Conservation (phyloP, 2,113 vertebrate species). For the Pygoscelis antarcticus region DNA sequence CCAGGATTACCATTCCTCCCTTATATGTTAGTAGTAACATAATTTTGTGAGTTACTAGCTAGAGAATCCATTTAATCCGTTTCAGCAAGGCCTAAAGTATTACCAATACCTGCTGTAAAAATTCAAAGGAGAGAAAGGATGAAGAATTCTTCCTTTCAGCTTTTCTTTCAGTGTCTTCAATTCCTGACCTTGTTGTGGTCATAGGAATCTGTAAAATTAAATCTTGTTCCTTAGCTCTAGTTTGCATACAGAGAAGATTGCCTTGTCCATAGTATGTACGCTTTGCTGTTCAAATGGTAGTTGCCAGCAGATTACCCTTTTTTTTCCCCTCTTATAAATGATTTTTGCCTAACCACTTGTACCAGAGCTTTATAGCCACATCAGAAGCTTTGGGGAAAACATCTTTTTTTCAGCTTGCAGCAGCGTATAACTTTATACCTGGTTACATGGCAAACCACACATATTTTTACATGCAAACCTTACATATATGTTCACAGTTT, state of each 20-base stretch:
- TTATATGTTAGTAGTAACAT: neutral
- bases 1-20: neutral
- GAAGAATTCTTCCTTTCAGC: neutral
- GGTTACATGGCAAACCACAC: neutral
- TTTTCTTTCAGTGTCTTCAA: neutral
- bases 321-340: neutral
- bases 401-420: neutral
- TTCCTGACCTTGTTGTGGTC: neutral
- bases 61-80: neutral
- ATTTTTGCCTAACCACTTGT: neutral
- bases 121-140: neutral
- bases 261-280: neutral
- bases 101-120: neutral
- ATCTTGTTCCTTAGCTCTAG: neutral
- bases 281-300: neutral
- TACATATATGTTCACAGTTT: neutral
- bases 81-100: neutral
- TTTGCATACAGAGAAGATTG: neutral
- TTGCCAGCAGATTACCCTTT: neutral
- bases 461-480: neutral
- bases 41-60: neutral
- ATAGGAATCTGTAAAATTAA: neutral
- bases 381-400: neutral
- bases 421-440: neutral
- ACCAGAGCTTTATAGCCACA: neutral